These are phyloP conservation scores for Nixonia krombeini DNA, from an alignment of 1,140 invertebrate species.

Conservation along the genomic window DNA sequence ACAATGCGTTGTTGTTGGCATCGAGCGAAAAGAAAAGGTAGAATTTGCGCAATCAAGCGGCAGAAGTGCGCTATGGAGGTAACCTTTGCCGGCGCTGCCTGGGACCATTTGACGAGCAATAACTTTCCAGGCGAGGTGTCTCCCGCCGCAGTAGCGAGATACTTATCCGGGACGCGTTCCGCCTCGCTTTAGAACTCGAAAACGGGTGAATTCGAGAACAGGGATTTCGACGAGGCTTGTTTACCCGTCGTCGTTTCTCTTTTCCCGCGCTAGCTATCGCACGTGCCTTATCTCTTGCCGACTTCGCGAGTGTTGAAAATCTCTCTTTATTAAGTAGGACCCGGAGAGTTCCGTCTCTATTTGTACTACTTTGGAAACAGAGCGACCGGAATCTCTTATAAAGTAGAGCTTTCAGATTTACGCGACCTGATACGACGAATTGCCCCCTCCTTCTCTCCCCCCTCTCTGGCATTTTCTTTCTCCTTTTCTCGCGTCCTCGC, in stretches of 20 bases:
- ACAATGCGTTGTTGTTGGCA: too few relatives aligned
- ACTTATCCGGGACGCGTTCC: slow-evolving; percentile 26
- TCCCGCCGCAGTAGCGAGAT: slow-evolving; percentile 29
- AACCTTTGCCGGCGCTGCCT: slow-evolving; percentile 43
- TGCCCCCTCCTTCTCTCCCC: too few relatives aligned
- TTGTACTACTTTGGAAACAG: slow-evolving; percentile 3
- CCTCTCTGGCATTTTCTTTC: too few relatives aligned
- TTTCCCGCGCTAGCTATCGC: slow-evolving; percentile 8
- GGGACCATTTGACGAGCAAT: slow-evolving; percentile 45
- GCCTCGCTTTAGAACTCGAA: slow-evolving; percentile 7
- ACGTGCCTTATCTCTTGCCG: slow-evolving; percentile 14
- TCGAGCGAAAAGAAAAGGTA: slow-evolving; percentile 29
- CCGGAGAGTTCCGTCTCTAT: slow-evolving; percentile 9
- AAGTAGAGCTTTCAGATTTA: slow-evolving; percentile 6
- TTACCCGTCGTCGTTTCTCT: slow-evolving; percentile 13
- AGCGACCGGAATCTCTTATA: slow-evolving; percentile 3
- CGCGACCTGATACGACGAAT: slow-evolving; percentile 1
- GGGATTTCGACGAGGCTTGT: slow-evolving; percentile 15
- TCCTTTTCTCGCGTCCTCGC: too few relatives aligned
- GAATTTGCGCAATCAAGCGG: slow-evolving; percentile 45
- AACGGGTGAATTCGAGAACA: slow-evolving; percentile 25
- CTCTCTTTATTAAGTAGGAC: slow-evolving; percentile 20
- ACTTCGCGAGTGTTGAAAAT: slow-evolving; percentile 9
- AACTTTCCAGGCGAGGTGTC: slow-evolving; percentile 32
- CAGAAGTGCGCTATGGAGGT: slow-evolving; percentile 39